Evolutionary conservation across 2,797 vertebrate species (phyloP), one percentile per base, ranked within the genome.

Genomic region (Manis crassicaudata): DNA sequence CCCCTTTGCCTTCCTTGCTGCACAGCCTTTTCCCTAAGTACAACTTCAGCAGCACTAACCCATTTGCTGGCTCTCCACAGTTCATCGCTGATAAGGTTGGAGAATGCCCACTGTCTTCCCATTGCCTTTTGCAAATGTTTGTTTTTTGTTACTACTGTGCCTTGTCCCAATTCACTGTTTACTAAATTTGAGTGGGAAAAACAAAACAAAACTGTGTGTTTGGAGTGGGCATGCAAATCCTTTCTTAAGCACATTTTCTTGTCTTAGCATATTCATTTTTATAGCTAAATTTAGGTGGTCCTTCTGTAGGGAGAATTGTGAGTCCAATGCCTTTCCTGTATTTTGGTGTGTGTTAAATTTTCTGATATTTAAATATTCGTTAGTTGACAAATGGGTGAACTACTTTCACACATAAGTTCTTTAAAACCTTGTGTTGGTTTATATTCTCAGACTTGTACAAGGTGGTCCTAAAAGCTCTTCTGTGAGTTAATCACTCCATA

Each of bases 11-110:
- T 98, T 99, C 99, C 95, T 98, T 63, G 96, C 99, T 98, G 98
- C 98, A 98, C 98, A 99, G 94, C 98, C 98, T 98, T 98, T 99
- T 98, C 97, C 98, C 95, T 96, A 99, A 98, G 98, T 98, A 98
- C 95, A 97, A 97, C 98, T 98, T 98, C 98, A 98, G 98, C 98
- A 98, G 98, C 99, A 99, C 99, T 99, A 99, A 99, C 98, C 99
- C 99, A 72, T 99, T 99, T 98, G 98, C 98, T 98, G 98, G 98
- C 98, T 98, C 98, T 98, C 99, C 99, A 94, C 98, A 98, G 83
- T 98, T 99, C 98, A 97, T 96, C 98, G 97, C 95, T 96, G 97
- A 98, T 98, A 99, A 99, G 99, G 99, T 99, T 99, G 99, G 99
- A 98, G 98, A 95, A 96, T 97, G 92, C 90, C 94, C 70, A 7